Conservation (phyloP, 2,797 vertebrate genomes). For the Pangasius krempfi region DNA sequence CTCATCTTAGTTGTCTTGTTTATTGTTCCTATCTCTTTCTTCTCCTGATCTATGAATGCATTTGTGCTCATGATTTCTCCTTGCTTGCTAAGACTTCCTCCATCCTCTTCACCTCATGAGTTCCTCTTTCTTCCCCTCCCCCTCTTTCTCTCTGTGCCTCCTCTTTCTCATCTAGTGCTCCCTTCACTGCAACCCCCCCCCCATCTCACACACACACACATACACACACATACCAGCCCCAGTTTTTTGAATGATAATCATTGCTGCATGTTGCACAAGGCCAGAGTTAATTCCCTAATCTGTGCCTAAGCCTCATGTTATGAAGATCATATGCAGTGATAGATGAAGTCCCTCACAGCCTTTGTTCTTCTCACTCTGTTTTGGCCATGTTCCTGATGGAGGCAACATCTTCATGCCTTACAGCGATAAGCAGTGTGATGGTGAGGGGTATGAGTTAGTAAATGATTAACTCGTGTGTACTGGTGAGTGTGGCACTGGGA, state of each 20-base stretch:
- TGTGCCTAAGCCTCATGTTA: neutral
- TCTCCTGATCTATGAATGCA: constrained; percentile 8
- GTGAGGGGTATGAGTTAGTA: neutral
- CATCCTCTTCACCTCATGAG: constrained; percentile 61
- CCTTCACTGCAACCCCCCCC: constrained; percentile 54
- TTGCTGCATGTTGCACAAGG: constrained; percentile 45
- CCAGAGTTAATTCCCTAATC: constrained; percentile 7
- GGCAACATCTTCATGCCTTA: neutral
- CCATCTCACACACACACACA: constrained; percentile 38
- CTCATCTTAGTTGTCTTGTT: constrained; percentile 44
- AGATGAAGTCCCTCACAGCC: neutral
- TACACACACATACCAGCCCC: constrained; percentile 28
- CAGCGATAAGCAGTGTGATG: constrained; percentile 2
- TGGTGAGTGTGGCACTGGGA: neutral
- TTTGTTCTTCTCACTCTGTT: constrained; percentile 36
- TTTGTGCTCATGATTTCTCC: constrained; percentile 41
- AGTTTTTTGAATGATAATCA: constrained; percentile 29
- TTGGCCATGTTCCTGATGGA: constrained; percentile 4
- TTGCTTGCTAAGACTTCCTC: constrained; percentile 62
- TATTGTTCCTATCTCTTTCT: constrained; percentile 34
- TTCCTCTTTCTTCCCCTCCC: constrained; percentile 56
- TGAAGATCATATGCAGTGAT: neutral
- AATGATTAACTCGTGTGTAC: neutral
- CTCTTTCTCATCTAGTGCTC: constrained; percentile 44
- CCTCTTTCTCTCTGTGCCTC: constrained; percentile 50